These are phyloP conservation scores for Scaptomyza cyrtandrae DNA, from an alignment of 2,888 invertebrate genomes.

Conservation along the genomic window DNA sequence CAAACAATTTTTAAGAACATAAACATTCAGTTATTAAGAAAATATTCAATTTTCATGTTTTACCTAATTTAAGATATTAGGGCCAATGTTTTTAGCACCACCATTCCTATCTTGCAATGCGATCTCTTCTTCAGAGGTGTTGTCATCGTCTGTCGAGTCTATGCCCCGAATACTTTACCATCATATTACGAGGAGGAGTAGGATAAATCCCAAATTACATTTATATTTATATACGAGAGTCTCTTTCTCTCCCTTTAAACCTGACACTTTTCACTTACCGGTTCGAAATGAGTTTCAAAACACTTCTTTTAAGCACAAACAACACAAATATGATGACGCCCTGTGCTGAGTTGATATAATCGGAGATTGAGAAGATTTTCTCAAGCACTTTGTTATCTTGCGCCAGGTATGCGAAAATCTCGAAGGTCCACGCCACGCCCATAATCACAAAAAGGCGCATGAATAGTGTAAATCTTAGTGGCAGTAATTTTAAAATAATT, in stretches of 20 bases:
- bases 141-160: conserved; percentile 22
- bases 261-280: conserved; percentile 50
- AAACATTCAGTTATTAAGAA: no score
- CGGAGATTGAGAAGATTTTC: conserved; percentile 18
- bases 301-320: conserved; percentile 69
- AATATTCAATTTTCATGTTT: no score
- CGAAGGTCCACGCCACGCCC: conserved; percentile 93
- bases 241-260: background rate
- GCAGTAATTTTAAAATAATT: background rate
- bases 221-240: background rate
- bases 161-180: conserved; percentile 49
- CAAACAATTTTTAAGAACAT: no score
- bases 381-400: background rate
- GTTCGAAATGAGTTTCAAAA: conserved; percentile 50
- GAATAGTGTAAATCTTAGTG: conserved; percentile 89
- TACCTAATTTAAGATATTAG: conserved; percentile 36
- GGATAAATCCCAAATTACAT: conserved; percentile 22
- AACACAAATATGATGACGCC: conserved; percentile 74
- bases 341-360: conserved; percentile 59
- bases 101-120: conserved; percentile 50
- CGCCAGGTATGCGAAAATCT: conserved; percentile 89
- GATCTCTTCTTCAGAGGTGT: conserved; percentile 54
- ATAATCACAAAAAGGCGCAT: conserved; percentile 92
- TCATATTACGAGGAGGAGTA: background rate
- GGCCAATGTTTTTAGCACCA: conserved; percentile 21